Evolutionary conservation across 64 coral and sea anemone species (phyloP), one percentile per base, ranked within the genome.

Genomic region (Orbicella faveolata): DNA sequence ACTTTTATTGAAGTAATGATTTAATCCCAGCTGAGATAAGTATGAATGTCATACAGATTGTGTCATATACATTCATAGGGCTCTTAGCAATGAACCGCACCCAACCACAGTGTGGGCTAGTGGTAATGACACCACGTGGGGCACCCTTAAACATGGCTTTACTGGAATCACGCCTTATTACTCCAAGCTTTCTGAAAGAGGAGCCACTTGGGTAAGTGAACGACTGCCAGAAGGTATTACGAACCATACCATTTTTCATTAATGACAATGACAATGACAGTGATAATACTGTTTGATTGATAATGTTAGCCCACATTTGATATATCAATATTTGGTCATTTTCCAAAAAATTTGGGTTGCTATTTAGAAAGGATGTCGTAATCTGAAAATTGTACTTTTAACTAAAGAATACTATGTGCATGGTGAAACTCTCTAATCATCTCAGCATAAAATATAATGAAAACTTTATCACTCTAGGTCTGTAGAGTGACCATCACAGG

Each of bases 71-170:
- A 9, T 69, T 74, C 72, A 9, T 36, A 98, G 96, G 75, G 88
- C 94, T 12, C 70, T 98, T 61, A 95, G 88, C 74, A 89, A 87
- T 75, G 96, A 98, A 41, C 88, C 94, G 17, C 90, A 92, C 23
- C 74, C 93, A 6, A 83, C 74, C n/a, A 95, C 96, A 86, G 94
- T 95, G 1, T 98, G 96, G 96, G 96, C 96, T 13, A 90, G 94
- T 73, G 96, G 96, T 21, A 98, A 93, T 39, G 93, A 95, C 19
- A 92, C 93, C 51, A 84, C 83, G 0, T 98, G 96, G 96, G 86
- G 90, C 9, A 91, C 93, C 48, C 90, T 98, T 5, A 98, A 98
- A 75, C 96, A 98, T 53, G 94, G 94, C 51, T 98, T 98, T 25
- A 95, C 93, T 77, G 96, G 87, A 4, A 63, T 98, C 6, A 95